Evolutionary conservation across 2,797 vertebrate genomes (phyloP), one percentile per base, ranked within the genome.

Genomic region (Brachyalestes nurse): DNA sequence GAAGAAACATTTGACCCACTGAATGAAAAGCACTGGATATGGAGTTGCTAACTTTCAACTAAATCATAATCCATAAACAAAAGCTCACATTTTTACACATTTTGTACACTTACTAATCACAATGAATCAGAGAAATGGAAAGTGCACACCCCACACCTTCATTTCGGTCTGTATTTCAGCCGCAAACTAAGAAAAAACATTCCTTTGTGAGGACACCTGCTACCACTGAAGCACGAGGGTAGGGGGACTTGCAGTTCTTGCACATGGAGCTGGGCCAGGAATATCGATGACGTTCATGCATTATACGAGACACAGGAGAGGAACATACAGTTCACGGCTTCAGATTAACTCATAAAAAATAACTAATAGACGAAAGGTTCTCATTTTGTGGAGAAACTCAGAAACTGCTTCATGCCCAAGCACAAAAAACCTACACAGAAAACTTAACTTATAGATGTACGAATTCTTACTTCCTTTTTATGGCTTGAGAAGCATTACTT

Each of bases 1-100:
- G 25, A 83, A 60, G 21, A 62, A 64, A 55, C 53, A 83, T 55
- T 42, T 58, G 38, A 72, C 49, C 7, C 13, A 5, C n/a, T 23
- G 60, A 77, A 79, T 13, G 25, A 74, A 13, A 74, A 58, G 1
- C 47, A 14, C 12, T 49, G 47, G 12, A 9, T 45, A 45, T 45
- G 42, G 9, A 45, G 5, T 6, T 6, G 9, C 42, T 9, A 45
- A 45, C 42, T 45, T 10, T 49, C 47, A 49, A 49, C 47, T 12
- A 13, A 14, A 8, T 12, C 47, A 13, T 12, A 49, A 12, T 12
- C 9, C 1, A 49, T 49, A 49, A 7, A 9, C 47, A 49, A 49
- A 28, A 49, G 12, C 12, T 12, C 10, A 49, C 9, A 49, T 14
- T 49, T 49, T 13, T 10, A 2, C 0, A 7, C 10, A 0, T 8